Percentiles rank a stretch among this genome's conserved stretches.
These are phyloP conservation scores for Pogonocherus hispidulus DNA, from an alignment of 2,888 invertebrate genomes.

Conservation along the genomic window DNA sequence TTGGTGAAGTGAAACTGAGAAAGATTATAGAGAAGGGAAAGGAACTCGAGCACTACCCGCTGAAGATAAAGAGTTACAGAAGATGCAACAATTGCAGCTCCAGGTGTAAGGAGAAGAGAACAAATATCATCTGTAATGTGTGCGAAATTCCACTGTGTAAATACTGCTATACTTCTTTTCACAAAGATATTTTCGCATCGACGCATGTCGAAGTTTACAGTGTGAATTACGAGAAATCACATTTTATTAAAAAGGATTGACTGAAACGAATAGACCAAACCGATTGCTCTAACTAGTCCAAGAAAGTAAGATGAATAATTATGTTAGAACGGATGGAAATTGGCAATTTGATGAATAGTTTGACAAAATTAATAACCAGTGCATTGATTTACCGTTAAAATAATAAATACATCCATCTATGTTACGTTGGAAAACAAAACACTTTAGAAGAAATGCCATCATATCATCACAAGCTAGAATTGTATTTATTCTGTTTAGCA, in stretches of 20 bases:
- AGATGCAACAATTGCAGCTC: conserved; percentile 24
- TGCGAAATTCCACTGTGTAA: conserved; percentile 19
- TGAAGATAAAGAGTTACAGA: conserved; percentile 6
- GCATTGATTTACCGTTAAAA: too few species aligned
- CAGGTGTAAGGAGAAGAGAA: conserved; percentile 13
- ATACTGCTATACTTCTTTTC: background rate
- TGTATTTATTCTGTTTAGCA: too few species aligned
- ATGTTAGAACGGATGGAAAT: too few species aligned
- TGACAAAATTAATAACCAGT: too few species aligned
- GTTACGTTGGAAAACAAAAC: too few species aligned
- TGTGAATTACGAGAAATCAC: background rate
- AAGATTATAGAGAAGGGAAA: conserved; percentile 1
- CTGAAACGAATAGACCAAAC: too few species aligned
- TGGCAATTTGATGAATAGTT: too few species aligned
- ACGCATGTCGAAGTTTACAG: background rate
- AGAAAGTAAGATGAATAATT: too few species aligned
- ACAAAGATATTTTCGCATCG: background rate
- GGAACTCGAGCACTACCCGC: conserved; percentile 3
- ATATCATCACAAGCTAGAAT: too few species aligned
- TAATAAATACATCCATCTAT: too few species aligned
- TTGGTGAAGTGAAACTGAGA: conserved; percentile 2
- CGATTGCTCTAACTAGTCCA: too few species aligned
- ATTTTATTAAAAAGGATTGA: background rate
- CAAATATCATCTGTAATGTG: conserved; percentile 16
- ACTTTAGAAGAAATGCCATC: too few species aligned